Percentiles rank a stretch among this genome's conserved stretches.
These are phyloP conservation scores for Leptopilina clavipes DNA, from an alignment of 1,140 invertebrate species.

Conservation along the genomic window DNA sequence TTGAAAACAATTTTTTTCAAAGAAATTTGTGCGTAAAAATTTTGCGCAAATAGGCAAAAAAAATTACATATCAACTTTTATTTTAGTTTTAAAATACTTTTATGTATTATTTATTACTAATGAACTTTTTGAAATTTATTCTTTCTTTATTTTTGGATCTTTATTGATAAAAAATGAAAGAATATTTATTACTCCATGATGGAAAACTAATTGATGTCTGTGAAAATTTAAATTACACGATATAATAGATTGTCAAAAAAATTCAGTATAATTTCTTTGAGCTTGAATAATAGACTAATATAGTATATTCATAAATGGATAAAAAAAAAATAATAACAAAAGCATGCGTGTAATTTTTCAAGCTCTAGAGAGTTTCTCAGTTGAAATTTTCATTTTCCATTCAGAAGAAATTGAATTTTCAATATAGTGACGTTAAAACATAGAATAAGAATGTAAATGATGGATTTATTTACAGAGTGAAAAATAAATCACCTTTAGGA, in stretches of 20 bases:
- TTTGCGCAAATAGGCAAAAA: too few relatives aligned
- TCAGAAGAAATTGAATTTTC: conserved; percentile 8
- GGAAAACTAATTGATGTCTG: too few relatives aligned
- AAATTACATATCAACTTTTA: too few relatives aligned
- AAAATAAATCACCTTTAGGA: neutral
- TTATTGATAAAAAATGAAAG: too few relatives aligned
- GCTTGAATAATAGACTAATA: neutral
- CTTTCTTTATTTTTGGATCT: too few relatives aligned
- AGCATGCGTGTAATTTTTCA: neutral
- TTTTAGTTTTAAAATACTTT: too few relatives aligned
- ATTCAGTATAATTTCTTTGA: neutral
- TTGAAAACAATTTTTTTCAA: neutral
- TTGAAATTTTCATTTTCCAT: conserved; percentile 16
- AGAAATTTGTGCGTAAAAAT: too few relatives aligned
- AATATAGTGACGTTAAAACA: conserved; percentile 8
- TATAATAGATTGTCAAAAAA: neutral
- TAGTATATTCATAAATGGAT: too few relatives aligned
- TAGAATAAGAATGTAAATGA: conserved; percentile 5
- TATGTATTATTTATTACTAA: too few relatives aligned
- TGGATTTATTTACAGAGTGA: neutral
- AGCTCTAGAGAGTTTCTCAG: conserved; percentile 2
- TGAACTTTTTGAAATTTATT: too few relatives aligned
- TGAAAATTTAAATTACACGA: neutral
- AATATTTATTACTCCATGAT: too few relatives aligned
- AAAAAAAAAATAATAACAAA: neutral